Base-by-base conservation (phyloP, 2,113 vertebrate genomes). In the Empidonax alnorum region DNA sequence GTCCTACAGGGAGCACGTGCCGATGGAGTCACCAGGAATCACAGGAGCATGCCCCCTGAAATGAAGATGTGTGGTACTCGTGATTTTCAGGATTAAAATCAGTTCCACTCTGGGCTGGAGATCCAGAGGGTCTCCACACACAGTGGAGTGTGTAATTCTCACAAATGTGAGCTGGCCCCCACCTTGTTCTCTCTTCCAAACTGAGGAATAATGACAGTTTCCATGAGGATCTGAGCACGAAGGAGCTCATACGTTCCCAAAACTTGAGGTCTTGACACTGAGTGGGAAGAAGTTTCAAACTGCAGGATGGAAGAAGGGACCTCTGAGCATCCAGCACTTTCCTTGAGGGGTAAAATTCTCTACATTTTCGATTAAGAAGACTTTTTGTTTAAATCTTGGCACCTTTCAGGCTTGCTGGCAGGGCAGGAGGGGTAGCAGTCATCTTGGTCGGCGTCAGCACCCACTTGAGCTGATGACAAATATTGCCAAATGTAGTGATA, bases 361-460 rank as follows among this genome's bases (percentile, higher is more conserved):
- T 23, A 6, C 8, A 3, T 75, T 89, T 81, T 33, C 52, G 24
- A 0, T 0, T 13, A 3, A 35, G 67, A n/a, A 52, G 35, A 25
- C 11, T 61, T 87, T 84, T 41, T 84, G 7, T 56, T 77, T 47
- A 16, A 50, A 24, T 49, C 50, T 55, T 49, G 75, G 55, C 59
- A 59, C 42, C 33, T 87, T 88, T 55, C 50, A 77, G 76, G 30
- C 46, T 58, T 5, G 30, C 72, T n/a, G 63, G 18, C 3, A 21
- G 15, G 47, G n/a, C 65, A 47, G 56, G 62, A 85, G 47, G 21
- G 46, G 52, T 4, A 1, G 58, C 63, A 84, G 25, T 2, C 6
- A n/a, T 61, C 75, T 61, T 1, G 0, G 37, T 12, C 6, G 5
- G 28, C 5, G 0, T 80, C 78, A 62, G 87, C 50, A 77, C 75